Evolutionary conservation across 2,113 vertebrate genomes (phyloP).

Genomic region (Callipepla squamata): DNA sequence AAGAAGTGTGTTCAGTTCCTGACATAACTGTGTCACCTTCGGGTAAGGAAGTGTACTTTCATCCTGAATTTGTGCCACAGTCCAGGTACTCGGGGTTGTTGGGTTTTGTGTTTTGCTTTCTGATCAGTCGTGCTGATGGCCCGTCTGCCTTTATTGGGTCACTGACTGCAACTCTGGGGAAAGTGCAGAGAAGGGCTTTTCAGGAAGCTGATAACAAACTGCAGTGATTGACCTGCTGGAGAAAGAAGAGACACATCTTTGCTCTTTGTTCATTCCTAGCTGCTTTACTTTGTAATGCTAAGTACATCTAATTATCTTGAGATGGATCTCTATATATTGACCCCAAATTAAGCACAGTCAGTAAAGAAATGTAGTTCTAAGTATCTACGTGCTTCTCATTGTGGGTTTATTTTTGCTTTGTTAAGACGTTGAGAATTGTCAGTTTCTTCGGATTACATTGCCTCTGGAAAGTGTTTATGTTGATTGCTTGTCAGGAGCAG

Average conservation of each 20-base stretch:
- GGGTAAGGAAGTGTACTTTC: background rate
- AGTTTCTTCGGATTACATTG: background rate
- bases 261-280: background rate
- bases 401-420: background rate
- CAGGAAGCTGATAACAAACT: background rate
- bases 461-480: background rate
- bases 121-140: background rate
- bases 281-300: background rate
- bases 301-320: background rate
- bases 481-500: background rate
- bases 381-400: background rate
- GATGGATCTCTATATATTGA: background rate
- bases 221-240: background rate
- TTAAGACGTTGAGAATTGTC: background rate
- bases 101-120: background rate
- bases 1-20: background rate
- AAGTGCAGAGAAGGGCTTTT: background rate
- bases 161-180: background rate
- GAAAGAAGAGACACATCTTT: background rate
- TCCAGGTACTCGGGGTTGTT: background rate
- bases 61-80: background rate
- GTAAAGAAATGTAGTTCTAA: background rate
- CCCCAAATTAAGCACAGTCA: background rate
- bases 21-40: background rate
- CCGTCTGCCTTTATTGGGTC: background rate